Conservation (phyloP, 2,888 invertebrate genomes). For the Tanypteryx hageni region DNA sequence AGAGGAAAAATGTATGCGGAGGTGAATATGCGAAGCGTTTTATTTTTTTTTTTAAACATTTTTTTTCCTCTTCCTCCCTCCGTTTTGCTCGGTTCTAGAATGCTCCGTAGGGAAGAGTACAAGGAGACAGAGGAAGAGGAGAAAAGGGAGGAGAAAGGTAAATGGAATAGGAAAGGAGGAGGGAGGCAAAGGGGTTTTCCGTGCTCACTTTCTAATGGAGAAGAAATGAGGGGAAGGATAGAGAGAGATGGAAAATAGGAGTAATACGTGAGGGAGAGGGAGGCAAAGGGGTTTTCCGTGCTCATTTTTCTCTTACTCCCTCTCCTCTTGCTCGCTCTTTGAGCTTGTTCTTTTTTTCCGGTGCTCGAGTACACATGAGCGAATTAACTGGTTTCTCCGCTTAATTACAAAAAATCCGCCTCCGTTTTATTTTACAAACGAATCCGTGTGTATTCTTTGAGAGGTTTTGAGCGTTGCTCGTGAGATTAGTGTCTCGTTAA, state of each 20-base stretch:
- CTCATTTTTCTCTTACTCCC: not conserved
- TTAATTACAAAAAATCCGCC: not conserved
- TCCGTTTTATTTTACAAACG: not conserved
- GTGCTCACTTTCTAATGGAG: not conserved
- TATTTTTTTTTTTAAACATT: not conserved
- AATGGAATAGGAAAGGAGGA: not conserved
- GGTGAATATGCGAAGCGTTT: slow-evolving; percentile 14
- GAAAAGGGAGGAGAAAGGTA: not conserved
- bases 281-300: too few relatives aligned
- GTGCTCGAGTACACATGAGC: not conserved
- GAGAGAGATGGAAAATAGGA: not conserved
- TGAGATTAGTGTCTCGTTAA: slow-evolving; percentile 47
- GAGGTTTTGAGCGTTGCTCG: slow-evolving; percentile 31
- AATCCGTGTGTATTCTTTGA: slow-evolving; percentile 47
- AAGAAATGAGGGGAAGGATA: not conserved
- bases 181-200: slow-evolving; percentile 2
- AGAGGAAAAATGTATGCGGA: not conserved
- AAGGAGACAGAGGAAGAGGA: not conserved
- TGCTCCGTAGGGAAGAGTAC: not conserved
- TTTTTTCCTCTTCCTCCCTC: not conserved
- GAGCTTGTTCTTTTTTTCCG: not conserved
- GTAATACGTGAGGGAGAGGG: too few relatives aligned
- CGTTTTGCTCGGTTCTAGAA: not conserved
- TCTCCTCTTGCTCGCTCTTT: not conserved
- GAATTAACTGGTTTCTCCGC: not conserved